phyloP scores from a whole-genome alignment of 2,113 vertebrate species.

The Calyptommatus sinebrachiatus region DNA sequence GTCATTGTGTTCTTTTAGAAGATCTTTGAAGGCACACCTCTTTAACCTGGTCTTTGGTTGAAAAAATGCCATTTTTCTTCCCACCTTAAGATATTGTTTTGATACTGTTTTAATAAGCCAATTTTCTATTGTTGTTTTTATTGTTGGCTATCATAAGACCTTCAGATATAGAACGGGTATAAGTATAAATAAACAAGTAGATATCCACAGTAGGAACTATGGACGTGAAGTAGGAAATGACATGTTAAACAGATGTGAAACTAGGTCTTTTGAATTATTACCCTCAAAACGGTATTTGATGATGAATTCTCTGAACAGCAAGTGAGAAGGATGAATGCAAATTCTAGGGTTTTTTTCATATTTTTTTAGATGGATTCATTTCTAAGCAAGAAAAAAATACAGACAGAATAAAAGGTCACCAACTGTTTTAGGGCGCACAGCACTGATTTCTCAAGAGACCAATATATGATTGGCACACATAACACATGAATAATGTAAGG shows the following conservation, averaged over 20 bases:
- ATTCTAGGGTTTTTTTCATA: neutral
- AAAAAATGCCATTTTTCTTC: too few relatives aligned
- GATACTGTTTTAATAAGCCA: too few relatives aligned
- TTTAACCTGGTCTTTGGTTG: too few relatives aligned
- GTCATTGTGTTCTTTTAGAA: too few relatives aligned
- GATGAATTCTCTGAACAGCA: too few relatives aligned
- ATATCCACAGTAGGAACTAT: neutral
- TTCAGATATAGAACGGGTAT: too few relatives aligned
- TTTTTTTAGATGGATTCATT: conserved; percentile 9
- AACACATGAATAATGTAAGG: conserved; percentile 73
- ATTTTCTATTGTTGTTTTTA: too few relatives aligned
- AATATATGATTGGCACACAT: conserved; percentile 37
- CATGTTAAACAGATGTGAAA: neutral
- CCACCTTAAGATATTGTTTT: too few relatives aligned
- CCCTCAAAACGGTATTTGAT: neutral
- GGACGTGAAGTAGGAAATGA: neutral
- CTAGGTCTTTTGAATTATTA: neutral
- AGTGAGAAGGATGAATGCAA: neutral
- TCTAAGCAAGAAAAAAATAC: conserved; percentile 39
- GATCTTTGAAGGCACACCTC: too few relatives aligned
- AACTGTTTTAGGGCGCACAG: conserved; percentile 40
- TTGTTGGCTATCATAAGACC: too few relatives aligned
- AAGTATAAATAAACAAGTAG: neutral
- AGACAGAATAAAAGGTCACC: conserved; percentile 53
- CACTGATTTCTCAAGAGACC: conserved; percentile 62